These are phyloP conservation scores for Sebastes cheni DNA, from an alignment of 2,797 vertebrate genomes.

Conservation along the genomic window DNA sequence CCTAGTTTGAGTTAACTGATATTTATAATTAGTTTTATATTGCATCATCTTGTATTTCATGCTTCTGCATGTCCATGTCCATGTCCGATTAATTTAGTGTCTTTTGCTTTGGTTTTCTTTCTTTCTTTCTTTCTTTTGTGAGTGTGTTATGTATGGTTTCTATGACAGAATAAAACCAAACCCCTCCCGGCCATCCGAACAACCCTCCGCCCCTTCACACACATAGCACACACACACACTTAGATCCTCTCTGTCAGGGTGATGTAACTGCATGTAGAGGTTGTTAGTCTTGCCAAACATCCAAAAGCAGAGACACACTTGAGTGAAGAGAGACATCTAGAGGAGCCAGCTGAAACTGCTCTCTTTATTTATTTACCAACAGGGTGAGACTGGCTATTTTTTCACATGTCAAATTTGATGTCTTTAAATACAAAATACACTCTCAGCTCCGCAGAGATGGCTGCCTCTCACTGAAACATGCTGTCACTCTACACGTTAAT, in stretches of 20 bases:
- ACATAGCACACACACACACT: background rate
- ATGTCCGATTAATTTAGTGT: background rate
- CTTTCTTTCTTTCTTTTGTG: background rate
- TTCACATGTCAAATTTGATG: background rate
- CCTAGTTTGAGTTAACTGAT: background rate
- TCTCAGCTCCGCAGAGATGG: background rate
- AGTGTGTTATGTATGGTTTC: background rate
- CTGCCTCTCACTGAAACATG: background rate
- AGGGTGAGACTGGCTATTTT: background rate
- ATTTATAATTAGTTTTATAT: background rate
- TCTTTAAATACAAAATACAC: background rate
- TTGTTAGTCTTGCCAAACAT: background rate
- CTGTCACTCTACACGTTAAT: background rate
- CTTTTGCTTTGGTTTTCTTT: background rate
- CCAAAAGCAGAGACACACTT: constrained; percentile 7
- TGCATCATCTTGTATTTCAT: background rate
- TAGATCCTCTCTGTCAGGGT: constrained; percentile 3
- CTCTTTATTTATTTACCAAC: background rate
- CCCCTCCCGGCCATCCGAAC: background rate
- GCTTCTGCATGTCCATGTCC: no score
- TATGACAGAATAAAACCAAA: background rate
- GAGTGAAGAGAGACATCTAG: constrained; percentile 69
- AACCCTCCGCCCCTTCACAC: background rate
- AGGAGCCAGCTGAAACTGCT: constrained; percentile 39
- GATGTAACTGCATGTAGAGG: constrained; percentile 25